Evolutionary conservation across 2,888 invertebrate species (phyloP).

Genomic region (Adela reaumurella): DNA sequence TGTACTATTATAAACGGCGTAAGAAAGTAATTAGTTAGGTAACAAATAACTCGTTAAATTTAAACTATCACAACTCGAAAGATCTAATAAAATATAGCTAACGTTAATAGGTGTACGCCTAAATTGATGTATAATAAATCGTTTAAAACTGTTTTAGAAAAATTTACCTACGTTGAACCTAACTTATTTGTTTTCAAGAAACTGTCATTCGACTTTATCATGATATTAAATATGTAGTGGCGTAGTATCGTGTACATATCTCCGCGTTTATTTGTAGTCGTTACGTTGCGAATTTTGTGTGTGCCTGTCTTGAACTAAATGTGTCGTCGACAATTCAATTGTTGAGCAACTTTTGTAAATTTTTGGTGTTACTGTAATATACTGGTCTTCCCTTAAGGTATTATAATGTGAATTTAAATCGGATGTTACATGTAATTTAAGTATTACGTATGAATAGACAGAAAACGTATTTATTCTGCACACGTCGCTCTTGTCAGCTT

Average conservation of each 20-base stretch:
- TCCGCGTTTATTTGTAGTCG: conserved; percentile 33
- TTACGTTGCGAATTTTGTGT: conserved; percentile 41
- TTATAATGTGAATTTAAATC: neutral
- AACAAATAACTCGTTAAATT: conserved; percentile 52
- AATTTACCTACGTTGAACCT: conserved; percentile 53
- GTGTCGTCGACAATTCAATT: neutral
- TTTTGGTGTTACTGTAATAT: neutral
- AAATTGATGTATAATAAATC: conserved; percentile 43
- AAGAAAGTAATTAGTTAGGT: conserved; percentile 43
- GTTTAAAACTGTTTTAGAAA: conserved; percentile 53
- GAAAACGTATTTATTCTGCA: neutral
- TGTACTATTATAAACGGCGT: conserved; percentile 27
- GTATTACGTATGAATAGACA: neutral
- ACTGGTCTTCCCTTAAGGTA: neutral
- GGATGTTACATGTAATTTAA: neutral
- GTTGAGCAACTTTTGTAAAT: neutral
- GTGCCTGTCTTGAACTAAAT: conserved; percentile 25
- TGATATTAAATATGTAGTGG: conserved; percentile 23
- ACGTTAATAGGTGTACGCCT: conserved; percentile 52
- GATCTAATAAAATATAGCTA: conserved; percentile 53
- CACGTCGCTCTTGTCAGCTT: neutral
- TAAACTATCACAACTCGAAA: conserved; percentile 46
- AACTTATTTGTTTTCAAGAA: conserved; percentile 30
- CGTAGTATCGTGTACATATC: conserved; percentile 45
- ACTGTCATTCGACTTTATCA: conserved; percentile 28